Evolutionary conservation across 2,113 vertebrate species (phyloP).

Genomic region (Mustelus asterias): DNA sequence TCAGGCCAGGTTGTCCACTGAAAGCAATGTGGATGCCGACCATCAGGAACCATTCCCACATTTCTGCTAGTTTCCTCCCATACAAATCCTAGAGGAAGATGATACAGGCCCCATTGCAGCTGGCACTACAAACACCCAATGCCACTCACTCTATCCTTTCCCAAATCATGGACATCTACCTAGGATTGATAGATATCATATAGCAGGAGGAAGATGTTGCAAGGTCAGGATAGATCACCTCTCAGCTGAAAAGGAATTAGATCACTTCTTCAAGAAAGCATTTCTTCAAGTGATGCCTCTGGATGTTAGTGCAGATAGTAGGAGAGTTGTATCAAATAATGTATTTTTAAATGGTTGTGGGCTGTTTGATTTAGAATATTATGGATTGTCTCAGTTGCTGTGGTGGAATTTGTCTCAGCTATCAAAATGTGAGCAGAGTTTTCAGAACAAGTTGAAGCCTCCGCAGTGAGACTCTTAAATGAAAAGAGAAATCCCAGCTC

Average conservation of each 20-base stretch:
- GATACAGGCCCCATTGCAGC: neutral
- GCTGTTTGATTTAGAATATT: too few species aligned
- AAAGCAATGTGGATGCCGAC: neutral
- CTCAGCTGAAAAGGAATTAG: neutral
- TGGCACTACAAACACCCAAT: neutral
- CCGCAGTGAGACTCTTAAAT: too few species aligned
- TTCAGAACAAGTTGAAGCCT: too few species aligned
- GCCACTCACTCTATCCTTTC: neutral
- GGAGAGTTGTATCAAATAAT: too few species aligned
- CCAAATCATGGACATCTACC: neutral
- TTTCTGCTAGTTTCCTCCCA: neutral
- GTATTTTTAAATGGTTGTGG: too few species aligned
- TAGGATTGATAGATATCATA: neutral
- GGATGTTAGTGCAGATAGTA: neutral
- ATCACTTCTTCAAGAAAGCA: neutral
- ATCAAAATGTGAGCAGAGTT: too few species aligned
- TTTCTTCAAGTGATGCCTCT: neutral
- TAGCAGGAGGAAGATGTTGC: neutral
- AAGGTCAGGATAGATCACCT: neutral
- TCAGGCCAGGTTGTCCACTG: neutral
- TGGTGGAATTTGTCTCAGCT: too few species aligned
- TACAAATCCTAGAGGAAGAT: neutral
- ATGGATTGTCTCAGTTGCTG: too few species aligned
- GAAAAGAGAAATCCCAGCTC: too few species aligned
- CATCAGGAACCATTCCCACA: neutral